Base-by-base conservation (phyloP, 1,140 invertebrate genomes). In the Meloidogyne hapla region DNA sequence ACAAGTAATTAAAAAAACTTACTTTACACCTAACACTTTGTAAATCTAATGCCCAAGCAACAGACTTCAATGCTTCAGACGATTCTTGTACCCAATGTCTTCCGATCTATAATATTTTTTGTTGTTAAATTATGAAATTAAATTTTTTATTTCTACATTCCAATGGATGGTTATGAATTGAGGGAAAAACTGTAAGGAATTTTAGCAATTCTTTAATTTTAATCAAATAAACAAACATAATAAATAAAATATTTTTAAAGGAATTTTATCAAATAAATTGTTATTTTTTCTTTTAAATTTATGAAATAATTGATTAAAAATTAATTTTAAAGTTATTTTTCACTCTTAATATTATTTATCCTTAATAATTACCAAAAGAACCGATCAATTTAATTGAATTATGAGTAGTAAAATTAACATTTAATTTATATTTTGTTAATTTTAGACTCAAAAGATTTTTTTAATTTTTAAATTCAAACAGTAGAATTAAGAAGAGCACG, bases 401-500 rank as follows among this genome's bases (percentile, higher is more conserved):
- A n/a, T n/a, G n/a, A n/a, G n/a, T n/a, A n/a, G n/a, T n/a, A n/a
- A n/a, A n/a, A n/a, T n/a, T n/a, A n/a, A n/a, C n/a, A n/a, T n/a
- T n/a, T n/a, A n/a, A n/a, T n/a, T n/a, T n/a, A n/a, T n/a, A n/a
- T n/a, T n/a, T n/a, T n/a, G n/a, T n/a, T n/a, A n/a, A n/a, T n/a
- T n/a, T n/a, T n/a, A n/a, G n/a, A n/a, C n/a, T n/a, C n/a, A n/a
- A n/a, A n/a, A n/a, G n/a, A n/a, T n/a, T n/a, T n/a, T n/a, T n/a
- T n/a, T n/a, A n/a, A n/a, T n/a, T n/a, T n/a, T n/a, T 56, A 21
- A 56, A 56, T 18, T 1, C 42, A 45, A 56, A 83, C 82, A 62
- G 82, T 65, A 12, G 83, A 84, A 72, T 84, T 84, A 42, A 83
- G 79, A 12, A 83, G 66, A 23, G 82, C 83, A 12, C 69, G 69